Base-by-base conservation (phyloP, 2,888 invertebrate species). In the Amphipoea oculea region DNA sequence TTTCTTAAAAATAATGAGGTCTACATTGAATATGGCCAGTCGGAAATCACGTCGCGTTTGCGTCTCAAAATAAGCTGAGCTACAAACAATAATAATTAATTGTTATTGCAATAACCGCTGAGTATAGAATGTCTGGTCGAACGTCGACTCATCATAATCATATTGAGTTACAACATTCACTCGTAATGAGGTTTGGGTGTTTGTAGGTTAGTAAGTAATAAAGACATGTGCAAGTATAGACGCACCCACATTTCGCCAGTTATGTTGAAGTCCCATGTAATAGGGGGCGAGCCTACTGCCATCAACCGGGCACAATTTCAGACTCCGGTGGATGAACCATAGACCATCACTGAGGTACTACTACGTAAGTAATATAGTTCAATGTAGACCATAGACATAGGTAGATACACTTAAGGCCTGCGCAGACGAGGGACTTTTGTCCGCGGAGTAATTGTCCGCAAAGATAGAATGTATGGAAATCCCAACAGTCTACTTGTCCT, bases 181-280 rank as follows among this genome's bases (percentile, higher is more conserved):
- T 57, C 5, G 60, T 73, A 87, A 76, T 73, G 78, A 81, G 88
- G 88, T 87, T 87, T 86, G 2, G 36, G 76, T 80, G 86, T 86
- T 86, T 84, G 51, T 86, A 62, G 84, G 83, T 81, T 84, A 81
- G 7, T 40, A 0, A 76, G 5, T 29, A 0, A 5, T 20, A 1
- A 9, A 51, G 17, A 54, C 80, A 82, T 74, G 67, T 69, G 65
- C 20, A 65, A 65, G 9, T 65, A 5, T 40, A 66, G 5, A 5
- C 12, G 17, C 1, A 12, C 6, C 3, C 23, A 11, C 20, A 65
- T 11, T 36, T 36, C 11, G 9, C 9, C 29, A 20, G 9, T 17
- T 29, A 7, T 63, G 7, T 63, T 29, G 17, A 17, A 9, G 63
- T 62, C n/a, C 6, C 29, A 14, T 29, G n/a, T 2, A n/a, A 57